A percentile compares a stretch with the other conserved stretches of the same genome.
phyloP scores from a whole-genome alignment of 37 sponge, comb jelly and placozoan genomes.

The Ephydatia muelleri region DNA sequence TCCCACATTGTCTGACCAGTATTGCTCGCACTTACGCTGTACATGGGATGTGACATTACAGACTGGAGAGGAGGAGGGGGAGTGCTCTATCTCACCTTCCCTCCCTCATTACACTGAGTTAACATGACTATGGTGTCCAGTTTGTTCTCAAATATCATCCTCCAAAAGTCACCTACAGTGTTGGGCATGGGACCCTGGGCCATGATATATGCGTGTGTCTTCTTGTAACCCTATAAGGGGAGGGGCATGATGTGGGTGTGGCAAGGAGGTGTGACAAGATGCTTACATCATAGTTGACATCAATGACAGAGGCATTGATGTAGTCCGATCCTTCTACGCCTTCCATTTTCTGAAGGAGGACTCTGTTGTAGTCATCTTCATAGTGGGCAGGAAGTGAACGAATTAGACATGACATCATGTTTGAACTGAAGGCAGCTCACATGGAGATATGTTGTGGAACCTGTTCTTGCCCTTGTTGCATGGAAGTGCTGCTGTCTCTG shows the following conservation, averaged over 20 bases:
- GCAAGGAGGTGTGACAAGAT: not conserved
- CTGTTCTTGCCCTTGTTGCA: constrained; percentile 61
- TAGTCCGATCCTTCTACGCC: constrained; percentile 58
- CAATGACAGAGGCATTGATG: constrained; percentile 71
- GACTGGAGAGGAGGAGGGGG: not conserved
- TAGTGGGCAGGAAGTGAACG: not conserved
- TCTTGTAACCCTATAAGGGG: constrained; percentile 33
- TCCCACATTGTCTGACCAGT: constrained; percentile 82
- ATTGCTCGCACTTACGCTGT: constrained; percentile 83
- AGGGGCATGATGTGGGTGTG: not conserved
- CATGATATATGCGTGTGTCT: constrained; percentile 53
- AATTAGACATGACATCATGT: not conserved
- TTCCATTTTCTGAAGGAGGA: constrained; percentile 23
- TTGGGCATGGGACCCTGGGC: constrained; percentile 70
- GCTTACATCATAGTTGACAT: constrained; percentile 31
- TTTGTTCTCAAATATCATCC: constrained; percentile 75
- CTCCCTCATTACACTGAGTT: constrained; percentile 60
- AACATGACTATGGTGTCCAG: constrained; percentile 66
- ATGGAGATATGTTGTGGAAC: constrained; percentile 72
- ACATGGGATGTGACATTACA: not conserved
- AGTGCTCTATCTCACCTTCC: constrained; percentile 48
- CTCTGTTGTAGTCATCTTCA: constrained; percentile 16
- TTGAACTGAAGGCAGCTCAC: constrained; percentile 25
- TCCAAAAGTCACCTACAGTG: constrained; percentile 74
- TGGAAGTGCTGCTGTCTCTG: constrained; percentile 14